These are phyloP conservation scores for Danio albolineatus DNA, from an alignment of 2,797 vertebrate species.

Conservation along the genomic window DNA sequence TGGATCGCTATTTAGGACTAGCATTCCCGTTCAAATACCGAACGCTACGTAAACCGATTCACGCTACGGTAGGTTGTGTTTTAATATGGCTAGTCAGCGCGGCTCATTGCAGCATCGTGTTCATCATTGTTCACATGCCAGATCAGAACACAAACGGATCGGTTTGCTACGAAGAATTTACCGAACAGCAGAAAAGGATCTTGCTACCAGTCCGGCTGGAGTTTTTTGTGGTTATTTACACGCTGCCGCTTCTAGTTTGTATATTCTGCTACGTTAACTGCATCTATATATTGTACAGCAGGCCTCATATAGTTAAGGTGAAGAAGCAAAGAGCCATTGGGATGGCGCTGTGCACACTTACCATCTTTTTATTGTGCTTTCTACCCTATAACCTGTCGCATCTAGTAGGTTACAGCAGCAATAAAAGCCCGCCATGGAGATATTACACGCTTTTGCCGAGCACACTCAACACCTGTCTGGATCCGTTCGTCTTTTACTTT, in stretches of 20 bases:
- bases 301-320: slow-evolving; percentile 69
- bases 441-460: slow-evolving; percentile 77
- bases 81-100: slow-evolving; percentile 68
- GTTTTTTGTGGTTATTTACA: slow-evolving; percentile 77
- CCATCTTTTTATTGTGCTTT: slow-evolving; percentile 81
- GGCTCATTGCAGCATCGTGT: slow-evolving; percentile 65
- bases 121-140: slow-evolving; percentile 60
- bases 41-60: slow-evolving; percentile 62
- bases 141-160: background rate
- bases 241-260: slow-evolving; percentile 77
- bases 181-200: slow-evolving; percentile 55
- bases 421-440: slow-evolving; percentile 74
- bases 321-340: slow-evolving; percentile 81
- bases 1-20: slow-evolving; percentile 81
- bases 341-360: slow-evolving; percentile 80
- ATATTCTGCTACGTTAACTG: slow-evolving; percentile 79
- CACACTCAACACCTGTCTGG: slow-evolving; percentile 83
- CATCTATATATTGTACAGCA: slow-evolving; percentile 77
- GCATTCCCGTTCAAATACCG: slow-evolving; percentile 80
- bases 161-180: slow-evolving; percentile 79
- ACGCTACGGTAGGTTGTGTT: slow-evolving; percentile 49
- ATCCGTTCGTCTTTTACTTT: slow-evolving; percentile 82
- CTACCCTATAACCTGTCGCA: slow-evolving; percentile 83
- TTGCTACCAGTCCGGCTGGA: slow-evolving; percentile 78
- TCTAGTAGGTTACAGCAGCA: slow-evolving; percentile 72